phyloP scores from a whole-genome alignment of 2,797 vertebrate species.

The Diceros bicornis region DNA sequence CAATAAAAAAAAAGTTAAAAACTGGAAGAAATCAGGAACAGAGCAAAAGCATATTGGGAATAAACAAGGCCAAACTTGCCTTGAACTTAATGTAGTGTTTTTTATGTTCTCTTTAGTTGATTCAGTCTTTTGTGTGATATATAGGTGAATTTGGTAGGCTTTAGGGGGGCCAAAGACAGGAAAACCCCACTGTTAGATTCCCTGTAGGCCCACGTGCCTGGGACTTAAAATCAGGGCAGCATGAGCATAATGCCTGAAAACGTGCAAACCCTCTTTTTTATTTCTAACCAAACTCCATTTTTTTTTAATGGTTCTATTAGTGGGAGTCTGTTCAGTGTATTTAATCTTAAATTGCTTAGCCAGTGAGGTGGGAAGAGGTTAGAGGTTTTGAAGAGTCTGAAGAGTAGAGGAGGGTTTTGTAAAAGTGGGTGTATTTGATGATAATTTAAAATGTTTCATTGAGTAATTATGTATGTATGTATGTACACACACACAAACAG shows the following conservation, averaged over 20 bases:
- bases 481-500: not conserved
- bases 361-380: not conserved
- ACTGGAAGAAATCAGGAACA: not conserved
- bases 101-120: not conserved
- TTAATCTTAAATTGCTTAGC: constrained; percentile 12
- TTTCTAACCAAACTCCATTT: not conserved
- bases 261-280: not conserved
- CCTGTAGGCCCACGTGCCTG: not conserved
- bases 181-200: not conserved
- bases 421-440: not conserved
- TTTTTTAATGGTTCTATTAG: not conserved
- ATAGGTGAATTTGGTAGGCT: not conserved
- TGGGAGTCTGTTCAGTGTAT: not conserved
- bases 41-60: not conserved
- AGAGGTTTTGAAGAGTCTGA: not conserved
- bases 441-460: constrained; percentile 10
- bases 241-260: not conserved
- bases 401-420: constrained; percentile 30
- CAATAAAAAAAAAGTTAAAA: not conserved
- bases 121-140: not conserved
- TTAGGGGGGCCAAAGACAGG: not conserved
- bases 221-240: not conserved
- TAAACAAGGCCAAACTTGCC: not conserved
- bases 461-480: not conserved
- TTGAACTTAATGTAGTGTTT: not conserved